Percentiles rank a stretch among this genome's conserved stretches.
Evolutionary conservation across 2,888 invertebrate genomes (phyloP).

Genomic region (Julus scandinavius): DNA sequence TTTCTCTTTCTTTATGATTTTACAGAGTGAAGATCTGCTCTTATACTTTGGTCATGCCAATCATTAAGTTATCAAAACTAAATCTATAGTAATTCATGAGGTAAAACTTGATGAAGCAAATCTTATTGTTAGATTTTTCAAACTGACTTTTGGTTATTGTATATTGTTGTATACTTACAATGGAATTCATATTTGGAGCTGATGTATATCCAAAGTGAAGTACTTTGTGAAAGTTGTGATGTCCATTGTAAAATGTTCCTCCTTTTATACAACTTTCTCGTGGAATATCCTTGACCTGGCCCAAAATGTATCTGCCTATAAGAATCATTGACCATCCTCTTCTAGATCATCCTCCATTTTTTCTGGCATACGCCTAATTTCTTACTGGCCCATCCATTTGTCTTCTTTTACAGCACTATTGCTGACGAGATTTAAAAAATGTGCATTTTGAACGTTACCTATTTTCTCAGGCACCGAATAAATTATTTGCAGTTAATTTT

Average conservation of each 20-base stretch:
- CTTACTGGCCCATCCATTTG: conserved; percentile 37
- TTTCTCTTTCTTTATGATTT: not conserved
- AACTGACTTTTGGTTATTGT: not conserved
- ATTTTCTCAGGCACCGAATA: conserved; percentile 31
- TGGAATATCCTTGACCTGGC: conserved; percentile 47
- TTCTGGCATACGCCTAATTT: conserved; percentile 39
- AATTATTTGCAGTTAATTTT: conserved; percentile 30
- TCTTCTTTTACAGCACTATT: not conserved
- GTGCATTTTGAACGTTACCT: conserved; percentile 38
- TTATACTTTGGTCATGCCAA: not conserved
- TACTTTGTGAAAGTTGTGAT: conserved; percentile 17
- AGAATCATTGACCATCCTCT: conserved; percentile 41
- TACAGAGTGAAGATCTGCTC: not conserved
- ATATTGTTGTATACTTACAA: conserved; percentile 28
- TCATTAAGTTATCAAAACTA: not conserved
- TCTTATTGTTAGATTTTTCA: not conserved
- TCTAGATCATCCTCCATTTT: conserved; percentile 39
- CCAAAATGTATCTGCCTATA: conserved; percentile 49
- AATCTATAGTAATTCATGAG: not conserved
- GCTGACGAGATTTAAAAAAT: conserved; percentile 14
- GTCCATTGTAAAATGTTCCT: not conserved
- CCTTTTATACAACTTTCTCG: conserved; percentile 40
- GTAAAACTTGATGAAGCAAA: not conserved
- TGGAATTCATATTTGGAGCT: not conserved
- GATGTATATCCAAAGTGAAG: conserved; percentile 30